Evolutionary conservation across 2,113 vertebrate genomes (phyloP).

Genomic region (Himantopus leucocephalus): DNA sequence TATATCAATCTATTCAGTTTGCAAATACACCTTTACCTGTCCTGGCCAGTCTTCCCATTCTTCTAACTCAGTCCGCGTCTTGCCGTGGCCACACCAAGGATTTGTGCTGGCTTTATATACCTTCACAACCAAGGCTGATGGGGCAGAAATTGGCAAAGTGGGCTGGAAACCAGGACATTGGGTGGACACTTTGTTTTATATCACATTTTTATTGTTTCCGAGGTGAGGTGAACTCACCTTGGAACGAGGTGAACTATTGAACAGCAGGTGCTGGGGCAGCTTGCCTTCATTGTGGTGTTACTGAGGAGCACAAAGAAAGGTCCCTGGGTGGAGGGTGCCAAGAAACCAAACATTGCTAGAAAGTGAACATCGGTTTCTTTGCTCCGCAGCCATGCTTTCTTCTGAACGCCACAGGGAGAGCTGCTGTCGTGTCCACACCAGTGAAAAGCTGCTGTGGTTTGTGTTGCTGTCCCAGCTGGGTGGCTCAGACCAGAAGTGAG

Average conservation of each 20-base stretch:
- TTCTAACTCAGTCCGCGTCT: background rate
- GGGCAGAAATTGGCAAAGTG: background rate
- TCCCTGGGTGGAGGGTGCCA: background rate
- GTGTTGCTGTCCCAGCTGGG: rapidly evolving
- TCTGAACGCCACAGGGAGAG: background rate
- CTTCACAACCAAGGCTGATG: background rate
- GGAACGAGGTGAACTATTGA: background rate
- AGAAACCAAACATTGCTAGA: background rate
- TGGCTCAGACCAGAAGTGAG: background rate
- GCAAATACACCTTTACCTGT: slow-evolving; percentile 15
- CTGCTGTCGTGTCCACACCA: rapidly evolving
- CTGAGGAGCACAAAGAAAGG: slow-evolving; percentile 11
- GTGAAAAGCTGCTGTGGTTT: background rate
- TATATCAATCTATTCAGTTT: background rate
- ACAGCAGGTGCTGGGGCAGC: slow-evolving; percentile 44
- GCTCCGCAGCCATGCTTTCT: background rate
- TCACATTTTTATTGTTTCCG: slow-evolving; percentile 9
- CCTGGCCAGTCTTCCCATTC: background rate
- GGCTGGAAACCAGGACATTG: background rate
- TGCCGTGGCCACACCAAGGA: background rate
- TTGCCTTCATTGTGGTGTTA: background rate
- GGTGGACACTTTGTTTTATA: background rate
- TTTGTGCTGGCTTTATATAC: background rate
- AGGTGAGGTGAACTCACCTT: no score
- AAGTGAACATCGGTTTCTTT: background rate